Evolutionary conservation across 2,113 vertebrate genomes (phyloP), one percentile per base, ranked within the genome.

Genomic region (Loxodonta africana): DNA sequence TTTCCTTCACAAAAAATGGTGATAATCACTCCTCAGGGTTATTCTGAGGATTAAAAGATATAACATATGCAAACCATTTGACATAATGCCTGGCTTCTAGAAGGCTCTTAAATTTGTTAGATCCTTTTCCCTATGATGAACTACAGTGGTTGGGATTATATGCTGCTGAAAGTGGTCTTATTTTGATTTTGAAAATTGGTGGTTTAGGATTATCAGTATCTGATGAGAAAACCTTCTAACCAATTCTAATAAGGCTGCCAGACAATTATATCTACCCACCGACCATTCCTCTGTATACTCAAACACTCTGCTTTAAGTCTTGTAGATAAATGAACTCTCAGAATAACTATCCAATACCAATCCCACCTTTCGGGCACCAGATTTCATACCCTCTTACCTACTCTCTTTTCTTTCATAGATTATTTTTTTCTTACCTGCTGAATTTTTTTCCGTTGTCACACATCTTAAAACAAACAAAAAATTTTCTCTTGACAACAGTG

Each of bases 1-100:
- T 41, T 96, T 97, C 41, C 18, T 84, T 89, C 57, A 62, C 41
- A 41, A 90, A 67, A 93, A 95, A 82, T 41, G 14, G 6, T 12
- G 46, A 6, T 76, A 86, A 76, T 92, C 25, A 53, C 0, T 94
- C 15, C 20, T 87, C 48, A 90, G 74, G 51, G 14, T 82, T 84
- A 30, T 77, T 86, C n/a, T 67, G 62, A 73, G 28, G 26, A 62
- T 89, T 96, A 82, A 91, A 90, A 78, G 30, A 88, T 28, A 21
- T 18, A 63, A 63, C 6, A 71, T 60, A 94, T 53, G 46, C 83
- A 95, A 86, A 69, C 67, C 41, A 48, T n/a, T 41, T 10, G 28
- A 18, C 33, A 86, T 9, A 78, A 25, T 60, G 4, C 71, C 28
- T 90, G 48, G 28, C 8, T 87, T 89, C 60, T 25, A 57, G 33